A percentile compares a stretch with the other conserved stretches of the same genome.
Evolutionary conservation across 2,113 vertebrate genomes (phyloP).

Genomic region (Orthonyx spaldingii): DNA sequence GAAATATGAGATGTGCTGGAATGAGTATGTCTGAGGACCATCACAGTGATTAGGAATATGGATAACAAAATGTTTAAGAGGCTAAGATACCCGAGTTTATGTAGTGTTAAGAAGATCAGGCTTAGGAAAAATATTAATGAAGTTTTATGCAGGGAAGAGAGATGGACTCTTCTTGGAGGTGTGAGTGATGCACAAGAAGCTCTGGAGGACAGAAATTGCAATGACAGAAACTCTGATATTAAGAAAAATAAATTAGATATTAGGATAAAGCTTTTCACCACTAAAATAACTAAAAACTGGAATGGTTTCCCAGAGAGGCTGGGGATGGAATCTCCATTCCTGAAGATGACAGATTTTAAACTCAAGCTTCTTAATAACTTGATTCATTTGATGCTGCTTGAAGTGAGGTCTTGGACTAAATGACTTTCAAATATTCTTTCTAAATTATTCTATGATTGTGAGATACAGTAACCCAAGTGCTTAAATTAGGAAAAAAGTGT

Average conservation of each 20-base stretch:
- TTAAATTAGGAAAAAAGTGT: neutral
- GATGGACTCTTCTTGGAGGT: neutral
- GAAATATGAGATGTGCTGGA: rapidly evolving
- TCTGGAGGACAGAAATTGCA: neutral
- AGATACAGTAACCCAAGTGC: neutral
- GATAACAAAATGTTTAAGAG: neutral
- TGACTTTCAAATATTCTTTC: neutral
- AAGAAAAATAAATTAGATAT: neutral
- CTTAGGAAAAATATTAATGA: neutral
- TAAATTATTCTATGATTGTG: neutral
- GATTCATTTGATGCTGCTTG: neutral
- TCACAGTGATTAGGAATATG: neutral
- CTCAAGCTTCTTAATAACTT: neutral
- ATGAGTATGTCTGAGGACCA: neutral
- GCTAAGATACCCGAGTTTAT: neutral
- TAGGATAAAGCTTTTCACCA: neutral
- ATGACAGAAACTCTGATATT: neutral
- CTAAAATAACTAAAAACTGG: neutral
- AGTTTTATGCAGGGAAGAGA: neutral
- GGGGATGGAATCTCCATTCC: neutral
- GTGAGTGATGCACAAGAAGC: neutral
- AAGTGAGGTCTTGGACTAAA: neutral
- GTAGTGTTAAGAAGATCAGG: neutral
- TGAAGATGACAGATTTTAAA: neutral
- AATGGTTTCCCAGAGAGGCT: neutral